phyloP scores from a whole-genome alignment of 2,888 invertebrate genomes.

The Schrankia costaestrigalis region DNA sequence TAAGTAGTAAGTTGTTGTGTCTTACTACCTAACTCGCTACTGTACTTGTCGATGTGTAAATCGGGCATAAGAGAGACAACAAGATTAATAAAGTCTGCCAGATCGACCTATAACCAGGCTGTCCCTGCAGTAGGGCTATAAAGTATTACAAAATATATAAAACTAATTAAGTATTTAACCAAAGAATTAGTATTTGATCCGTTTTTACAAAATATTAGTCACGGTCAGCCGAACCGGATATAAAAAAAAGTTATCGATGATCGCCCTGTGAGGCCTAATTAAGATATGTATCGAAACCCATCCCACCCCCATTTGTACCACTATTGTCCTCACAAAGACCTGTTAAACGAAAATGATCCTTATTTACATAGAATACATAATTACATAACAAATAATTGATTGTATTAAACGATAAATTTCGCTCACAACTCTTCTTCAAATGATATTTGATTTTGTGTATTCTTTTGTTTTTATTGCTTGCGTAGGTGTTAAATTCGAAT shows the following conservation, averaged over 20 bases:
- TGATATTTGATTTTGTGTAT: conserved; percentile 20
- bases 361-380: conserved; percentile 34
- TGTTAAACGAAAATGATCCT: conserved; percentile 25
- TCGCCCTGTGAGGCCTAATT: conserved; percentile 79
- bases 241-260: conserved; percentile 56
- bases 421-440: conserved; percentile 22
- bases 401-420: conserved; percentile 29
- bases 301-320: conserved; percentile 65
- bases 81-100: too few relatives aligned
- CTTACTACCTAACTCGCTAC: too few relatives aligned
- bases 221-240: conserved; percentile 56
- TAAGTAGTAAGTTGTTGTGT: too few relatives aligned
- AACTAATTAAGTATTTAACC: not conserved
- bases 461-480: conserved; percentile 51
- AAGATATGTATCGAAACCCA: conserved; percentile 76
- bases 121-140: too few relatives aligned
- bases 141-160: too few relatives aligned
- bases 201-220: conserved; percentile 58
- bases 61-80: too few relatives aligned
- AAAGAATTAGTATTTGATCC: conserved; percentile 27
- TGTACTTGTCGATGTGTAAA: too few relatives aligned
- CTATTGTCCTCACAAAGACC: conserved; percentile 53
- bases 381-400: conserved; percentile 33
- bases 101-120: too few relatives aligned
- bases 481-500: conserved; percentile 60